Evolutionary conservation across 2,113 vertebrate genomes (phyloP).

Genomic region (Clupea harengus): DNA sequence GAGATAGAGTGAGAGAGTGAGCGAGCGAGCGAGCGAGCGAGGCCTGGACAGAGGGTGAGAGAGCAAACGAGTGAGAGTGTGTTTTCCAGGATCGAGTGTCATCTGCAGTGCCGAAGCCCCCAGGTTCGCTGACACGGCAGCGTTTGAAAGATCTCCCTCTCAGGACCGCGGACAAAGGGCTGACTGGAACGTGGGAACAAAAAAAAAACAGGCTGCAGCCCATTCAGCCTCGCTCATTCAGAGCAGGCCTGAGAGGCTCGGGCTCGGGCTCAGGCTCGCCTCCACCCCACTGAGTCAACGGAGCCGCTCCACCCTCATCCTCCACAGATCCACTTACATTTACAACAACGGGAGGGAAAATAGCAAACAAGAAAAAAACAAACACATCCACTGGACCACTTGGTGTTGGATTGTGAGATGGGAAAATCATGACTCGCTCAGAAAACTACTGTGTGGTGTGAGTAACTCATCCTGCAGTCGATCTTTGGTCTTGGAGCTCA

Average conservation of each 20-base stretch:
- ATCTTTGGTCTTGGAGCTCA: background rate
- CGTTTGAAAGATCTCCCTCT: background rate
- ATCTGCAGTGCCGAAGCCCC: background rate
- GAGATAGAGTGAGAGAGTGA: background rate
- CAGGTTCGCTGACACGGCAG: slow-evolving; percentile 11
- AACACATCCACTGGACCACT: background rate
- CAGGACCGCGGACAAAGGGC: background rate
- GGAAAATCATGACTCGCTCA: background rate
- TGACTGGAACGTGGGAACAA: background rate
- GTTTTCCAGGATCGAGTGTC: slow-evolving; percentile 1
- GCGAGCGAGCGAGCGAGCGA: background rate
- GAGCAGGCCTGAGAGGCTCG: background rate
- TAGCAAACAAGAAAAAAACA: background rate
- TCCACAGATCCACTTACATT: background rate
- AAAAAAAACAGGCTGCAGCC: background rate
- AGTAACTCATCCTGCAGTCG: background rate
- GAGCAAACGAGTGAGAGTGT: background rate
- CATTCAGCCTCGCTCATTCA: background rate
- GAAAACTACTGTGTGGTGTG: background rate
- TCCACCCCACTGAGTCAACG: background rate
- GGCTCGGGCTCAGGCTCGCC: background rate
- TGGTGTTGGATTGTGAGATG: background rate
- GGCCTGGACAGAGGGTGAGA: background rate
- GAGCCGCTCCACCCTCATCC: background rate
- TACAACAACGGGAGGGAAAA: background rate